Evolutionary conservation across 2,797 vertebrate species (phyloP).

Genomic region (Microtus californicus): DNA sequence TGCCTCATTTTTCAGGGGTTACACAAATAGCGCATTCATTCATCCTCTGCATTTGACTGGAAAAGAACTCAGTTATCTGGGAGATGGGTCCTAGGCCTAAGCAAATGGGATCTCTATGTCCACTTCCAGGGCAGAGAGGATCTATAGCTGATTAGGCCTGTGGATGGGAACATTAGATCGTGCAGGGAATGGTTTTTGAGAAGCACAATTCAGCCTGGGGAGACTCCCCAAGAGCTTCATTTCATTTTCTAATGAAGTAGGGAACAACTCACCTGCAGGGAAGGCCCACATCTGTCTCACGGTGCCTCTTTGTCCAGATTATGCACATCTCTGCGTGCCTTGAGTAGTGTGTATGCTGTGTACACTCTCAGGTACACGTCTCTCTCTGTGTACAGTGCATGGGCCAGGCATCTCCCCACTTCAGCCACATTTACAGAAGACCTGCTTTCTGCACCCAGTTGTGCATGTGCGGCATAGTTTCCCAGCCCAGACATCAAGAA

Average conservation of each 20-base stretch:
- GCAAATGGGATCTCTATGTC: background rate
- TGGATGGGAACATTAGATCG: slow-evolving; percentile 62
- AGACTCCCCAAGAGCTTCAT: background rate
- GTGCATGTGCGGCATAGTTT: background rate
- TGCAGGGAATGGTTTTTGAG: slow-evolving; percentile 31
- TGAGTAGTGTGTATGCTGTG: background rate
- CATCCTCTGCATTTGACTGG: background rate
- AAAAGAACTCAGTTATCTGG: background rate
- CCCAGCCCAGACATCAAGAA: background rate
- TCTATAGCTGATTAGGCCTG: slow-evolving; percentile 68
- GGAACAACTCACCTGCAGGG: accelerated
- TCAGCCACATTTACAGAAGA: background rate
- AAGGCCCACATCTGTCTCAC: accelerated
- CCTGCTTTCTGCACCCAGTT: background rate
- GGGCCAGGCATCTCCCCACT: background rate
- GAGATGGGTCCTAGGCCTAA: background rate
- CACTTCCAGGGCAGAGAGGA: background rate
- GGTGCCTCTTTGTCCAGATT: background rate
- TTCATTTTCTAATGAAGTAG: slow-evolving; percentile 51
- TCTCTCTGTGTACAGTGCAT: background rate
- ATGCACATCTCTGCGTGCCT: accelerated
- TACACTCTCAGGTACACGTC: accelerated
- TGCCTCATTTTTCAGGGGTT: background rate
- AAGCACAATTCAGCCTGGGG: slow-evolving; percentile 52
- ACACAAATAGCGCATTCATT: background rate